phyloP scores from a whole-genome alignment of 2,113 vertebrate species.

The Coracopsis vasa region DNA sequence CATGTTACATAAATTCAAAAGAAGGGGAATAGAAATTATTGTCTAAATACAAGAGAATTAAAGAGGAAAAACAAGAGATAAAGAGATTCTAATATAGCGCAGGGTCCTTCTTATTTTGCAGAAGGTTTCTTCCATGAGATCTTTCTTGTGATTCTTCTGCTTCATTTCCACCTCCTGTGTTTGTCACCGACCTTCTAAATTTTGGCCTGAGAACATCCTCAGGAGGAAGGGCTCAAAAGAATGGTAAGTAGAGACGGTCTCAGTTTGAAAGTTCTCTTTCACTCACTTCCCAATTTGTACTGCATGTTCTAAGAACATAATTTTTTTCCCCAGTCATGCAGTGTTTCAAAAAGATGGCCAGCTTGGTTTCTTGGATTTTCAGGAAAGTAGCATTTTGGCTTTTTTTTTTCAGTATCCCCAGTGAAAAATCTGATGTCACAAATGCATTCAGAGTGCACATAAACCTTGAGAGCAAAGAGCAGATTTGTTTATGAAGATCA shows the following conservation, averaged over 20 bases:
- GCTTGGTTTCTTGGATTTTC: background rate
- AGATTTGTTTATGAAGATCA: constrained; percentile 7
- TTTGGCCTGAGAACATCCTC: background rate
- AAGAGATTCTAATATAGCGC: background rate
- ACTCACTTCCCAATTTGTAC: background rate
- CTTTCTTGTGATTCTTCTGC: background rate
- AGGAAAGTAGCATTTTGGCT: background rate
- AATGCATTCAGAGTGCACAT: background rate
- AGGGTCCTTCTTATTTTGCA: background rate
- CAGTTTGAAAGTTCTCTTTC: background rate
- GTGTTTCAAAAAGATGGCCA: background rate
- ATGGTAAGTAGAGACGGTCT: background rate
- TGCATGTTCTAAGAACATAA: background rate
- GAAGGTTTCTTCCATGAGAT: background rate
- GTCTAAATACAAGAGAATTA: background rate
- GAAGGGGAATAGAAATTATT: background rate
- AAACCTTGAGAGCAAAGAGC: background rate
- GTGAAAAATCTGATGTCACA: background rate
- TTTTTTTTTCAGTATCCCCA: background rate
- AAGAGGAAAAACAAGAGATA: background rate
- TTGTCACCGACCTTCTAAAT: background rate
- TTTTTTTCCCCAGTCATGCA: background rate
- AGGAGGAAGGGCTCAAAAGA: background rate
- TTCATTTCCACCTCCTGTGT: background rate
- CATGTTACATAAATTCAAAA: fast-evolving